A percentile compares a stretch with the other conserved stretches of the same genome.
phyloP scores from a whole-genome alignment of 2,113 vertebrate species.

The Syngnathus scovelli region DNA sequence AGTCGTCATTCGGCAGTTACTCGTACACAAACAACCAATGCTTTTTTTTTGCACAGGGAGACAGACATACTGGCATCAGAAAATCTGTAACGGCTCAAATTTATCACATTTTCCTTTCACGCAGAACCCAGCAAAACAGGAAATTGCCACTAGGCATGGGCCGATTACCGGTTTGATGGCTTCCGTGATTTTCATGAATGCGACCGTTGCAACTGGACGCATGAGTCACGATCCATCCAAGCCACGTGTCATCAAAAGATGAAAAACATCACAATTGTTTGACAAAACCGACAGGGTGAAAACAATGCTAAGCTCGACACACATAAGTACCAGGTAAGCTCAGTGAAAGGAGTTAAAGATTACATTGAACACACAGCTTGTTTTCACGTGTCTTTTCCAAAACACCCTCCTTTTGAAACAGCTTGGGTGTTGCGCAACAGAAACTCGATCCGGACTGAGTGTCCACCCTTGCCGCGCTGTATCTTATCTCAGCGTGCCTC shows the following conservation, averaged over 20 bases:
- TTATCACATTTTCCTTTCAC: background rate
- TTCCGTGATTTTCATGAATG: too few relatives aligned
- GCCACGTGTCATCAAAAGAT: too few relatives aligned
- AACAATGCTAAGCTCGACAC: background rate
- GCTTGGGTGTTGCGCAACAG: slow-evolving; percentile 33
- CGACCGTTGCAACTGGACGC: too few relatives aligned
- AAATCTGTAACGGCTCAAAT: background rate
- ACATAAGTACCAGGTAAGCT: slow-evolving; percentile 12
- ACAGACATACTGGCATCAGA: background rate
- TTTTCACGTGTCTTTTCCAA: slow-evolving; percentile 36
- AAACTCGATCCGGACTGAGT: slow-evolving; percentile 15
- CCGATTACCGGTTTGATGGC: too few relatives aligned
- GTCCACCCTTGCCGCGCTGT: slow-evolving; percentile 33
- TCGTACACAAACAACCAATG: slow-evolving; percentile 45
- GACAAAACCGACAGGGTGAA: too few relatives aligned
- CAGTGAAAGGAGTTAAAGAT: slow-evolving; percentile 16
- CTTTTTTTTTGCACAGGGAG: background rate
- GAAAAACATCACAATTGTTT: too few relatives aligned
- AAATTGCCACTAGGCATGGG: background rate
- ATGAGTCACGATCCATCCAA: too few relatives aligned
- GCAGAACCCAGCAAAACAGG: background rate
- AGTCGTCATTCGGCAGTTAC: slow-evolving; percentile 31
- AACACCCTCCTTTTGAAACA: slow-evolving; percentile 38
- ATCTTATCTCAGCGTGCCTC: slow-evolving; percentile 43
- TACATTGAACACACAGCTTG: slow-evolving; percentile 37